Conservation (phyloP, 2,113 vertebrate genomes). For the Tupaia chinensis region DNA sequence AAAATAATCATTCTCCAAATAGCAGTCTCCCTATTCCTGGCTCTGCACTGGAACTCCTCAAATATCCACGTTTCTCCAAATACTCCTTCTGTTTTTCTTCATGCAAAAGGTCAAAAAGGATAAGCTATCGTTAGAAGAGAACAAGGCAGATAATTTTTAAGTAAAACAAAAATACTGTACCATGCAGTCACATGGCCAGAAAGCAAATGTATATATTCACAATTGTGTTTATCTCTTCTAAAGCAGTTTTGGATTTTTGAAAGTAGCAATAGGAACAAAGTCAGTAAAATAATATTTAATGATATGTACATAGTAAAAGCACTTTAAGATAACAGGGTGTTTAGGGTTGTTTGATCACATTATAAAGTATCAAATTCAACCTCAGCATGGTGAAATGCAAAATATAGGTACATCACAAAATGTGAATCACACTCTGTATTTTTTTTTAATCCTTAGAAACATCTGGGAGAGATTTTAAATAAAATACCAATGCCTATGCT, state of each 20-base stretch:
- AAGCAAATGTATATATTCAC: neutral
- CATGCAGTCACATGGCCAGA: neutral
- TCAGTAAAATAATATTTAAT: neutral
- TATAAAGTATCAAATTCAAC: neutral
- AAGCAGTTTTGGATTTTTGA: slow-evolving; percentile 28
- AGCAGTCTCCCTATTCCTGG: neutral
- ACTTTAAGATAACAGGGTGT: neutral
- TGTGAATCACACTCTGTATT: neutral
- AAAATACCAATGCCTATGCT: neutral
- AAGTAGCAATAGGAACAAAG: neutral
- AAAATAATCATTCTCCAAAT: neutral
- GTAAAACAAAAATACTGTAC: neutral
- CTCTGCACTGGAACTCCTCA: neutral
- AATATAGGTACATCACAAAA: neutral
- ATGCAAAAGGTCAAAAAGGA: neutral
- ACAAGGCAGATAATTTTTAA: neutral
- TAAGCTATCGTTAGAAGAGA: neutral
- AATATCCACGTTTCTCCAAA: neutral
- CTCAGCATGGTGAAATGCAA: neutral
- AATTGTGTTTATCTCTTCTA: slow-evolving; percentile 40
- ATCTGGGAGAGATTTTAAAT: neutral
- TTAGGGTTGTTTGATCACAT: slow-evolving; percentile 17
- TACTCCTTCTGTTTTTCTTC: neutral
- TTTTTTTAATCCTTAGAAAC: neutral
- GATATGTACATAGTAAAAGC: neutral